These are phyloP conservation scores for Adelosebastes latens DNA, from an alignment of 2,797 vertebrate species.

Conservation along the genomic window DNA sequence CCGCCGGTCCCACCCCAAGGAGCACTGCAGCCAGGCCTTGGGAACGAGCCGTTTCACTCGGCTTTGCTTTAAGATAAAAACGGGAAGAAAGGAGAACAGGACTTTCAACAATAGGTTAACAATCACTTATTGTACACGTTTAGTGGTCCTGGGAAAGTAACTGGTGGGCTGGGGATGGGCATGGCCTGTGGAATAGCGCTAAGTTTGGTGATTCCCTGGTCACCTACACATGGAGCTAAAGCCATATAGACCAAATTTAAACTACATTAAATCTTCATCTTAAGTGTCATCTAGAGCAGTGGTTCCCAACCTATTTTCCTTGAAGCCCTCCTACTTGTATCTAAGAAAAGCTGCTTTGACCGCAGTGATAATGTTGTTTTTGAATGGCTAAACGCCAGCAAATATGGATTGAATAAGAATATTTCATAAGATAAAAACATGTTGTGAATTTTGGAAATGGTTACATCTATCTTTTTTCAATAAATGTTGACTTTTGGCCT, in stretches of 20 bases:
- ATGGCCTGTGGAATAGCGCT: background rate
- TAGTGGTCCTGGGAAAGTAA: constrained; percentile 40
- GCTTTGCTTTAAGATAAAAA: constrained; percentile 75
- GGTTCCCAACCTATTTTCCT: too few relatives aligned
- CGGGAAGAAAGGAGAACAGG: constrained; percentile 65
- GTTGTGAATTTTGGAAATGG: too few relatives aligned
- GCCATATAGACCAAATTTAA: background rate
- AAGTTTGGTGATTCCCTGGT: background rate
- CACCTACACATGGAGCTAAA: background rate
- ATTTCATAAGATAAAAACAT: too few relatives aligned
- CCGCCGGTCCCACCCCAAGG: constrained; percentile 68
- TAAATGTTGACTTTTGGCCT: too few relatives aligned
- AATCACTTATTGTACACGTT: constrained; percentile 73
- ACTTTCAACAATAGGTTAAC: constrained; percentile 81
- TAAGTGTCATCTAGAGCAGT: background rate
- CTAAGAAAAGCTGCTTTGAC: too few relatives aligned
- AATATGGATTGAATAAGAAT: too few relatives aligned
- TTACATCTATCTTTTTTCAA: too few relatives aligned
- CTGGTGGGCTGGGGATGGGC: background rate
- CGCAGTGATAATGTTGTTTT: too few relatives aligned
- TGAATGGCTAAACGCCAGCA: too few relatives aligned
- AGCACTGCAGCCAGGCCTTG: constrained; percentile 61
- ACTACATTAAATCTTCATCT: constrained; percentile 13
- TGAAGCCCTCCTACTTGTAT: too few relatives aligned
- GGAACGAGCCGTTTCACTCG: constrained; percentile 61